Evolutionary conservation across 2,113 vertebrate genomes (phyloP), one percentile per base, ranked within the genome.

Genomic region (Raphicerus campestris): DNA sequence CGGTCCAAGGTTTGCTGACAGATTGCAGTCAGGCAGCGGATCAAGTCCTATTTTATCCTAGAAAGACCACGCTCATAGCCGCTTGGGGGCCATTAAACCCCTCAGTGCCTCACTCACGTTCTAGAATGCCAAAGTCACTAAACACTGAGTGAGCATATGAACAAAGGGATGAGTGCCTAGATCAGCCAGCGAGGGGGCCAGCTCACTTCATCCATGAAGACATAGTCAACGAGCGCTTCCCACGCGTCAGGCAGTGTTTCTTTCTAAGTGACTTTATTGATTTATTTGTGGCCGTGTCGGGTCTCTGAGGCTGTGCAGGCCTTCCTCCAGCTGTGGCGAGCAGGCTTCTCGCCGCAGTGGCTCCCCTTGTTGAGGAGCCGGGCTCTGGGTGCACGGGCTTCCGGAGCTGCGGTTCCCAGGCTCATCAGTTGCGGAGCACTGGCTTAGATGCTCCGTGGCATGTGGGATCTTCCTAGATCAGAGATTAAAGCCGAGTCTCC

Each of bases 11-110:
- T 7, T 9, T 11, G 24, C 73, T 3, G 53, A 55, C 28, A 61
- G 73, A 32, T 7, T 17, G n/a, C 3, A 10, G n/a, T 26, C 0
- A 3, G 24, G 19, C 17, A 1, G 47, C 0, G 2, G 20, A 51
- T 20, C 22, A 10, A 22, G 16, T 7, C 80, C 7, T 7, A 19
- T 2, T 28, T 89, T 2, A 60, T 49, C 58, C 51, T 10, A 42
- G n/a, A 20, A 89, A 70, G 93, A 22, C 9, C 2, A 14, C 2
- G 28, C 30, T 51, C 73, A 45, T 1, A 6, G 4, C 2, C 14
- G 51, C n/a, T 0, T 24, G 13, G 14, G 32, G 28, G 11, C 28
- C 32, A 5, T 0, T 0, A 19, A 2, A 32, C 1, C 39, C 49
- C 77, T n/a, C 24, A 17, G 56, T 13, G 45, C 28, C 85, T 8